Evolutionary conservation across 1,140 invertebrate genomes (phyloP), one percentile per base, ranked within the genome.

Genomic region (Cataglyphis hispanica): DNA sequence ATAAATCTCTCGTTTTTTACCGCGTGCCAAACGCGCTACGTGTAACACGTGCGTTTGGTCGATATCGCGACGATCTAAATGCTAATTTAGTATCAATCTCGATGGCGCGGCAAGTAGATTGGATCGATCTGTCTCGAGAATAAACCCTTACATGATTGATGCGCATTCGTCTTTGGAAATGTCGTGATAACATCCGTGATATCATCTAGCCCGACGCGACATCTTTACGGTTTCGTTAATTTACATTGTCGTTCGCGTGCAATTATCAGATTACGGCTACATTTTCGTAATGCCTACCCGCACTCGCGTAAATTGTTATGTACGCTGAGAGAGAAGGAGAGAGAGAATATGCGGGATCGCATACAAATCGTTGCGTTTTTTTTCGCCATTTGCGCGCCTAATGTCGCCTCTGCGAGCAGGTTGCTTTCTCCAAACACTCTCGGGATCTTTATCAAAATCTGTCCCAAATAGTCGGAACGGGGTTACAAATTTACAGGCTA

Each of bases 371-470:
- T 83, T 58, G 27, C 70, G 25, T 70, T 88, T 61, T 78, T 66
- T 72, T 88, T 56, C 64, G 16, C 40, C 61, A n/a, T 64, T 60
- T 66, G 46, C 16, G 25, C 63, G 27, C 19, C 77, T 84, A 61
- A 80, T n/a, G 11, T 25, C 46, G 27, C 19, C 27, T 50, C 10
- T 25, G 34, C 56, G 16, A 16, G 69, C 13, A 2, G 58, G 27
- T 74, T 19, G 46, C 46, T 19, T 50, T 5, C 3, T 5, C 16
- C 16, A 19, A 50, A 50, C 46, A 46, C 13, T 50, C 46, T 16
- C 16, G 46, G 56, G 86, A 88, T 81, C 22, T 53, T 85, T 85
- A 89, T 89, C 87, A 58, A 37, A 50, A 31, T 25, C 60, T 37
- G 56, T 85, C n/a, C 34, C 50, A 19, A 56, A 76, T 78, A 69